These are phyloP conservation scores for Amphiduros pacificus DNA, from an alignment of 2,888 invertebrate genomes.

Conservation along the genomic window DNA sequence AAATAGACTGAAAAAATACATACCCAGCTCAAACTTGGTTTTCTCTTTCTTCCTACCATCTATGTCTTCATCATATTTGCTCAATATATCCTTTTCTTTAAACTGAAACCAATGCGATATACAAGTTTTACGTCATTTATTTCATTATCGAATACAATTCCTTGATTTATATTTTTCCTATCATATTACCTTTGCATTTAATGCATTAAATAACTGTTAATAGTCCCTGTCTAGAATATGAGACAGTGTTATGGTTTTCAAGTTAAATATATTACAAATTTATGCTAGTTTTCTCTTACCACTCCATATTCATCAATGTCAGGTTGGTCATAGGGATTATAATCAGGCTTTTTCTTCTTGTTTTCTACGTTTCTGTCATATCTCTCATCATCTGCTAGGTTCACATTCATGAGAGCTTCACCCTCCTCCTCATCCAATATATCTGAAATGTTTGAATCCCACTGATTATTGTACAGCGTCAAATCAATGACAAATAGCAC, in stretches of 20 bases:
- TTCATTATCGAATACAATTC: too few species aligned
- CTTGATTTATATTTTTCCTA: too few species aligned
- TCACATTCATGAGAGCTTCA: constrained; percentile 81
- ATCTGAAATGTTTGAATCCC: constrained; percentile 54
- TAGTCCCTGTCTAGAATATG: too few species aligned
- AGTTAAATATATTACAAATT: neutral
- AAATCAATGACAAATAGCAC: too few species aligned
- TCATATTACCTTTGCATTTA: neutral
- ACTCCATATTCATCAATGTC: constrained; percentile 65
- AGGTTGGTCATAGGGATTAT: constrained; percentile 80
- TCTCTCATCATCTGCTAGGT: constrained; percentile 60
- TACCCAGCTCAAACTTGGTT: constrained; percentile 79
- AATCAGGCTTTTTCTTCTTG: constrained; percentile 77
- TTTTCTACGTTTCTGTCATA: constrained; percentile 73
- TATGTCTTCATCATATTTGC: constrained; percentile 95
- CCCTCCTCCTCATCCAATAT: constrained; percentile 83
- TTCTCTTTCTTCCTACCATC: constrained; percentile 69
- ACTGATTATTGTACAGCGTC: too few species aligned
- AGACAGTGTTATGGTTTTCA: too few species aligned
- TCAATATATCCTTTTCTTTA: constrained; percentile 71
- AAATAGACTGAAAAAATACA: constrained; percentile 37
- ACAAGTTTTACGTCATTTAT: too few species aligned
- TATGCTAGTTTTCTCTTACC: constrained; percentile 38
- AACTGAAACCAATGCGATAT: constrained; percentile 46
- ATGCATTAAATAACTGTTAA: too few species aligned